Conservation (phyloP, 2,797 vertebrate genomes). For the Chrysocyon brachyurus region DNA sequence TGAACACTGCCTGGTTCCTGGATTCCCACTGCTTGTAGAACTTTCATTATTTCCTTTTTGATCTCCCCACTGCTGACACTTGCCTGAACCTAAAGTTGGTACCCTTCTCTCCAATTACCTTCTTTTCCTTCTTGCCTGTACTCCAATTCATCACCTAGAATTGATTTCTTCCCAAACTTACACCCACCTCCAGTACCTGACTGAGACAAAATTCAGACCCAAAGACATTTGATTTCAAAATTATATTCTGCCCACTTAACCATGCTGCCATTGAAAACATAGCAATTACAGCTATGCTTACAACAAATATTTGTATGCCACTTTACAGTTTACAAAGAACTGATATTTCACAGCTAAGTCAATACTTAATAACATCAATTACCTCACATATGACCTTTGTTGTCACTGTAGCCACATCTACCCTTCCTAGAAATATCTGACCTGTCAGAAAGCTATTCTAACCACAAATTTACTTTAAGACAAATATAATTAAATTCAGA, state of each 20-base stretch:
- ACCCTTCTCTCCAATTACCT: not conserved
- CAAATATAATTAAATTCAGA: not conserved
- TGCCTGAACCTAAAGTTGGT: not conserved
- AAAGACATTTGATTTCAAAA: constrained; percentile 3
- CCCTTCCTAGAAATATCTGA: constrained; percentile 3
- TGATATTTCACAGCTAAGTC: not conserved
- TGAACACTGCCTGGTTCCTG: not conserved
- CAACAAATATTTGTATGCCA: not conserved
- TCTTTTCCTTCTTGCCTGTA: not conserved
- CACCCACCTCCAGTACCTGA: not conserved
- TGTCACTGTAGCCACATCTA: not conserved
- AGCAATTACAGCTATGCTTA: not conserved
- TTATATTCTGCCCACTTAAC: not conserved
- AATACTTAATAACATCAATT: not conserved
- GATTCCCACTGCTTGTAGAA: not conserved
- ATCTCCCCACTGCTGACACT: not conserved
- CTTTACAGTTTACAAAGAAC: not conserved
- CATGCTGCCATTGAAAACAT: not conserved
- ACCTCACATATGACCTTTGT: not conserved
- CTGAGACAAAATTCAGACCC: not conserved
- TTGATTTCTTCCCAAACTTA: not conserved
- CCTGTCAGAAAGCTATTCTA: not conserved
- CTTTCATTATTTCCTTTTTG: not conserved
- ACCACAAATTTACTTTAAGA: not conserved
- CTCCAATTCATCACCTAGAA: not conserved